phyloP scores from a whole-genome alignment of 2,797 vertebrate species.

The Chelon auratus region DNA sequence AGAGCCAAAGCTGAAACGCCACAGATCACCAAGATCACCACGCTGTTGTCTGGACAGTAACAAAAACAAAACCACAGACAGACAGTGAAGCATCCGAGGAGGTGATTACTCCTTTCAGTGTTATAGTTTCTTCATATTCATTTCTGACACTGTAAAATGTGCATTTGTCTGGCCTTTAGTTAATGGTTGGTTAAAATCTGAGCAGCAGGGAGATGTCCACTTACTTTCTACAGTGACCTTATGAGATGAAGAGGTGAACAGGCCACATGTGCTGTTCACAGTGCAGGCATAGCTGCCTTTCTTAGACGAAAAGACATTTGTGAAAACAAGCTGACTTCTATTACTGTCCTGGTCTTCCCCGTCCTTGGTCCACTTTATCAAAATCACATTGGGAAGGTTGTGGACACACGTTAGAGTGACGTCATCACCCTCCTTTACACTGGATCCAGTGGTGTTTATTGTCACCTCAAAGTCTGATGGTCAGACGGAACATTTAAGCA shows the following conservation, averaged over 20 bases:
- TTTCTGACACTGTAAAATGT: background rate
- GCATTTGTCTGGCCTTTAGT: background rate
- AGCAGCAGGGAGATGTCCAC: conserved; percentile 19
- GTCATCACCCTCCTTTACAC: rapidly evolving
- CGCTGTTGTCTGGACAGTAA: background rate
- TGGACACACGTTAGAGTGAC: conserved; percentile 53
- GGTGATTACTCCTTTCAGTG: background rate
- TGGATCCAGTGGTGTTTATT: background rate
- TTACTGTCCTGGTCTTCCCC: rapidly evolving
- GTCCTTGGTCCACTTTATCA: conserved; percentile 43
- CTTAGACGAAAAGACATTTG: rapidly evolving
- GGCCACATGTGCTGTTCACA: conserved; percentile 16
- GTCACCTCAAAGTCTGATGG: conserved; percentile 33
- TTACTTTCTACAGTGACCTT: conserved; percentile 39
- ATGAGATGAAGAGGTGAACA: background rate
- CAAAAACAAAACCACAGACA: conserved; percentile 3
- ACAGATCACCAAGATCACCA: conserved; percentile 63
- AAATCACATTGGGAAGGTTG: background rate
- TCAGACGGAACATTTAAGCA: conserved; percentile 26
- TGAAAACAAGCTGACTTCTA: rapidly evolving
- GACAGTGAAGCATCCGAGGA: background rate
- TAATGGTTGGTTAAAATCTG: background rate
- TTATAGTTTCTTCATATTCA: background rate
- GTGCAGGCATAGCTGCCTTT: conserved; percentile 41
- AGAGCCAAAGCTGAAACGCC: conserved; percentile 58